These are phyloP conservation scores for Leptinotarsa rubiginosa DNA, from an alignment of 2,888 invertebrate species.

Conservation along the genomic window DNA sequence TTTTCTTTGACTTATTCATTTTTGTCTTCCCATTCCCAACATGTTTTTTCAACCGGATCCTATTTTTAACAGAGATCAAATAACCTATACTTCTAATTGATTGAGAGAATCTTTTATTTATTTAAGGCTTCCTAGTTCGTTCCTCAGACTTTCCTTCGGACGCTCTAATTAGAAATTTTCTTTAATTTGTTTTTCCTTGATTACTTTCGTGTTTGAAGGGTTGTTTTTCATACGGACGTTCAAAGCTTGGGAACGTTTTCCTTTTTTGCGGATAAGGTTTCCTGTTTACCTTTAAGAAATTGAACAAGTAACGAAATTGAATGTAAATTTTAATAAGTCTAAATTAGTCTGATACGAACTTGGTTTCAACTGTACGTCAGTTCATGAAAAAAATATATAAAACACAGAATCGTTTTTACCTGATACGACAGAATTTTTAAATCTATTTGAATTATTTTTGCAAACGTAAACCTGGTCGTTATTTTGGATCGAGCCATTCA, in stretches of 20 bases:
- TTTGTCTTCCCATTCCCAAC: not conserved
- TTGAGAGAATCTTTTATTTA: slow-evolving; percentile 17
- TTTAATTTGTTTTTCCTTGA: slow-evolving; percentile 16
- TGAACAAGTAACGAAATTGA: too few relatives aligned
- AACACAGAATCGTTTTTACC: too few relatives aligned
- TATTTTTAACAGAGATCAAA: slow-evolving; percentile 6
- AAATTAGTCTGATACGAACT: too few relatives aligned
- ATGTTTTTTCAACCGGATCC: not conserved
- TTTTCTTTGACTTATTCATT: not conserved
- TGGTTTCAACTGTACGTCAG: too few relatives aligned
- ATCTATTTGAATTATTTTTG: too few relatives aligned
- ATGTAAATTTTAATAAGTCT: too few relatives aligned
- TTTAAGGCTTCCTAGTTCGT: slow-evolving; percentile 5
- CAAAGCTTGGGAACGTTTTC: not conserved
- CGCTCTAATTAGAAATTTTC: slow-evolving; percentile 14
- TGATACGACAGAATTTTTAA: too few relatives aligned
- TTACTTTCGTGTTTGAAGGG: slow-evolving; percentile 14
- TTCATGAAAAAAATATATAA: too few relatives aligned
- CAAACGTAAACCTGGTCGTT: too few relatives aligned
- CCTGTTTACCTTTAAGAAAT: not conserved
- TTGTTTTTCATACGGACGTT: slow-evolving; percentile 13
- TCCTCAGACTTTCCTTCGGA: not conserved
- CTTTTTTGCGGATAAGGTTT: not conserved
- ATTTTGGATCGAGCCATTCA: too few relatives aligned
- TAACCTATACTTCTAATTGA: slow-evolving; percentile 11